These are phyloP conservation scores for Gopherus evgoodei DNA, from an alignment of 2,113 vertebrate genomes.

Conservation along the genomic window DNA sequence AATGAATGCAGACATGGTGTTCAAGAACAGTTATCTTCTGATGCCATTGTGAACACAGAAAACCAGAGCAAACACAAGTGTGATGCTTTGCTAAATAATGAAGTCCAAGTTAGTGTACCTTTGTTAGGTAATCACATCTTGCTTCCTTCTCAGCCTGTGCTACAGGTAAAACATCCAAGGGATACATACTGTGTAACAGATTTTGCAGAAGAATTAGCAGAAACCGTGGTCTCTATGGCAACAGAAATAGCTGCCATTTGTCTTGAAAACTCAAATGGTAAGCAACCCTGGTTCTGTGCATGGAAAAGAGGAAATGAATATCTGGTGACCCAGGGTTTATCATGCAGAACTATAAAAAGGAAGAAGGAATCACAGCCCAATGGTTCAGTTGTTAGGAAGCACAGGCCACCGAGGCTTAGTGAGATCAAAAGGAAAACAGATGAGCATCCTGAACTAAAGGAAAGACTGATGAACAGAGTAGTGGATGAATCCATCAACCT, in stretches of 20 bases:
- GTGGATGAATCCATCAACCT: conserved; percentile 93
- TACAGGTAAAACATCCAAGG: conserved; percentile 78
- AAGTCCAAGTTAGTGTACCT: conserved; percentile 76
- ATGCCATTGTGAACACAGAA: conserved; percentile 20
- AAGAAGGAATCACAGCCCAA: conserved; percentile 87
- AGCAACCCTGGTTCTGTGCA: conserved; percentile 97
- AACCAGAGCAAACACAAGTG: conserved; percentile 62
- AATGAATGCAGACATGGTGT: conserved; percentile 30
- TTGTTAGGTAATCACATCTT: conserved; percentile 78
- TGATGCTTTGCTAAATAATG: conserved; percentile 57
- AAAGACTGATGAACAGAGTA: conserved; percentile 94
- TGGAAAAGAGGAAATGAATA: conserved; percentile 87
- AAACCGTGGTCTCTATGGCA: conserved; percentile 98
- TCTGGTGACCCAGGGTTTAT: conserved; percentile 80
- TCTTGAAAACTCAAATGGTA: conserved; percentile 94
- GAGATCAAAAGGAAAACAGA: conserved; percentile 98
- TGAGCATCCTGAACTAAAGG: conserved; percentile 96
- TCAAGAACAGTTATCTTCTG: conserved; percentile 64
- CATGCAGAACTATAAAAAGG: conserved; percentile 83
- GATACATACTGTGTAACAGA: conserved; percentile 88
- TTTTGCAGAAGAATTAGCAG: conserved; percentile 94
- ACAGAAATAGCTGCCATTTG: conserved; percentile 98
- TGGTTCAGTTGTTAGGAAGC: conserved; percentile 84
- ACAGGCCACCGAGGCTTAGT: conserved; percentile 93
- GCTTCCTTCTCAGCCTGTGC: conserved; percentile 74